A percentile compares a stretch with the other conserved stretches of the same genome.
phyloP scores from a whole-genome alignment of 2,888 invertebrate genomes.

The Rhamnusium bicolor region DNA sequence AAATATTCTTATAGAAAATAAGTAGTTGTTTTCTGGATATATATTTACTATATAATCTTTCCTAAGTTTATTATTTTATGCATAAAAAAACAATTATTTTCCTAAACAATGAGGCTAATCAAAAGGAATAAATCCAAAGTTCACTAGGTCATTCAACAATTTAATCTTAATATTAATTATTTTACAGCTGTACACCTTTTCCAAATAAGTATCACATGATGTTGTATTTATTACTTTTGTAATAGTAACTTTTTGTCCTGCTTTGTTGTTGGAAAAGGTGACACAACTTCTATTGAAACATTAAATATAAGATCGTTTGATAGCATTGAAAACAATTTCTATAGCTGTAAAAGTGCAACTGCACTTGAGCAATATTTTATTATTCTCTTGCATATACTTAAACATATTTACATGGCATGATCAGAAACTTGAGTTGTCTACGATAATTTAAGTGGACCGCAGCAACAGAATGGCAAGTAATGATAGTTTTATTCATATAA shows the following conservation, averaged over 20 bases:
- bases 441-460: conserved; percentile 63
- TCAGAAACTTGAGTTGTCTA: conserved; percentile 60
- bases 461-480: conserved; percentile 62
- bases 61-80: neutral
- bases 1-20: no score
- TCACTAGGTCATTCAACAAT: conserved; percentile 25
- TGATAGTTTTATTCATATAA: conserved; percentile 65
- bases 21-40: no score
- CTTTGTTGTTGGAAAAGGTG: conserved; percentile 13
- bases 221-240: neutral
- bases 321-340: conserved; percentile 19
- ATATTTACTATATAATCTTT: neutral
- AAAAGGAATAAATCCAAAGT: conserved; percentile 19
- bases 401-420: conserved; percentile 16
- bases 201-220: conserved; percentile 19
- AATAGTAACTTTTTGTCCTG: neutral
- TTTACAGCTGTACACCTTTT: neutral
- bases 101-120: no score
- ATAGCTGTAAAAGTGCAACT: conserved; percentile 23
- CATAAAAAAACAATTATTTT: no score
- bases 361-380: conserved; percentile 16
- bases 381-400: conserved; percentile 25
- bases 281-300: conserved; percentile 9
- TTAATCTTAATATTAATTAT: conserved; percentile 15
- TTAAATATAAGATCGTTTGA: conserved; percentile 15